Evolutionary conservation across 2,888 invertebrate genomes (phyloP).

Genomic region (Melangyna quadrimaculata): DNA sequence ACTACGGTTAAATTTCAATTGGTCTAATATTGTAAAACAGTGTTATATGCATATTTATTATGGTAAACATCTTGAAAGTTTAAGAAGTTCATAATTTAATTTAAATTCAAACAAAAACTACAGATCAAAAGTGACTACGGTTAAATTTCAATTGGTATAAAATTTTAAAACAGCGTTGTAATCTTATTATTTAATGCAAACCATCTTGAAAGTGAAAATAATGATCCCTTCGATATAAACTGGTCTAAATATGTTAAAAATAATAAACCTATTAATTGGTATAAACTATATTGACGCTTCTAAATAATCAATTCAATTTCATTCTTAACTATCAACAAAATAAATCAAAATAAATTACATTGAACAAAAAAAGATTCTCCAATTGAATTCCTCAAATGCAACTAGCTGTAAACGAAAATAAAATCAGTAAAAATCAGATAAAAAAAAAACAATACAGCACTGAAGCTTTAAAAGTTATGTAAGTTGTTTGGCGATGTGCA

Average conservation of each 20-base stretch:
- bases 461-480: slow-evolving; percentile 58
- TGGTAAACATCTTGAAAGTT: no score
- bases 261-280: background rate
- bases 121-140: background rate
- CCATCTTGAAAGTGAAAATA: background rate
- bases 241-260: background rate
- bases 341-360: background rate
- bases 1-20: no score
- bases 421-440: background rate
- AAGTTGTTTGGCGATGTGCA: slow-evolving; percentile 69
- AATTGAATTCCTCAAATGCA: slow-evolving; percentile 38
- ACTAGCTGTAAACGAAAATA: background rate
- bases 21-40: background rate
- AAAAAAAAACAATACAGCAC: slow-evolving; percentile 19
- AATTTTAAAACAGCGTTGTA: background rate
- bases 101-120: background rate
- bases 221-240: background rate
- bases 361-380: slow-evolving; percentile 1
- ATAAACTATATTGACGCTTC: background rate
- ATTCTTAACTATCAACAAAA: background rate
- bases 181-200: background rate
- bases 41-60: background rate
- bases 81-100: background rate
- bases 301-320: background rate
- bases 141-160: background rate